phyloP scores from a whole-genome alignment of 2,113 vertebrate genomes.

The Oreotrochilus melanogaster region DNA sequence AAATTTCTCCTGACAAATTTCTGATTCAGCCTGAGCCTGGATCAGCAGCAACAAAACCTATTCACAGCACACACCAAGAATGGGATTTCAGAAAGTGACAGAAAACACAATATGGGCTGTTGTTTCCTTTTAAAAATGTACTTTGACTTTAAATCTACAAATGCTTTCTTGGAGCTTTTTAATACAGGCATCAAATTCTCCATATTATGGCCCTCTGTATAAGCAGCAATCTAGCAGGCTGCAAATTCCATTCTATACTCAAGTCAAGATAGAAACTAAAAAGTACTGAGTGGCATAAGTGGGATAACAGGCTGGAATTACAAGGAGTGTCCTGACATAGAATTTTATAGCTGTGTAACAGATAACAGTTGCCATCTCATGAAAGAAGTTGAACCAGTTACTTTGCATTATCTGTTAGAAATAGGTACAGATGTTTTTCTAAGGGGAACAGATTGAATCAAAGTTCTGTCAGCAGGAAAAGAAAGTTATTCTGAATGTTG shows the following conservation, averaged over 20 bases:
- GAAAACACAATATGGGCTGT: conserved; percentile 51
- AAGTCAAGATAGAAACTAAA: not conserved
- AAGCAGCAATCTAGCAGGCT: not conserved
- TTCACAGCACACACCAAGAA: conserved; percentile 39
- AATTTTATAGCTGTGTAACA: not conserved
- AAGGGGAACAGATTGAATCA: not conserved
- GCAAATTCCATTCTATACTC: not conserved
- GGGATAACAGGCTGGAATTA: not conserved
- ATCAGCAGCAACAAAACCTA: conserved; percentile 53
- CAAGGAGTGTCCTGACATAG: not conserved
- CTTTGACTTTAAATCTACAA: conserved; percentile 18
- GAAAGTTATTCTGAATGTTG: not conserved
- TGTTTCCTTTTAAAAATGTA: conserved; percentile 21
- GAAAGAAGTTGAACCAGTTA: not conserved
- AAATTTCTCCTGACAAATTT: conserved; percentile 58
- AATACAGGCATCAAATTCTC: not conserved
- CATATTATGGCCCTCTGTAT: not conserved
- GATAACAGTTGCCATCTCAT: not conserved
- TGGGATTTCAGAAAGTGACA: conserved; percentile 36
- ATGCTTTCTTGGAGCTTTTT: not conserved
- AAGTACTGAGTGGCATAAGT: not conserved
- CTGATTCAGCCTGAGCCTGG: conserved; percentile 39
- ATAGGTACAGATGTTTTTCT: not conserved
- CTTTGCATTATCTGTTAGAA: not conserved
- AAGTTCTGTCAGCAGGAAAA: not conserved